A percentile compares a stretch with the other conserved stretches of the same genome.
Conservation (phyloP, 2,113 vertebrate genomes). For the Tyto alba region DNA sequence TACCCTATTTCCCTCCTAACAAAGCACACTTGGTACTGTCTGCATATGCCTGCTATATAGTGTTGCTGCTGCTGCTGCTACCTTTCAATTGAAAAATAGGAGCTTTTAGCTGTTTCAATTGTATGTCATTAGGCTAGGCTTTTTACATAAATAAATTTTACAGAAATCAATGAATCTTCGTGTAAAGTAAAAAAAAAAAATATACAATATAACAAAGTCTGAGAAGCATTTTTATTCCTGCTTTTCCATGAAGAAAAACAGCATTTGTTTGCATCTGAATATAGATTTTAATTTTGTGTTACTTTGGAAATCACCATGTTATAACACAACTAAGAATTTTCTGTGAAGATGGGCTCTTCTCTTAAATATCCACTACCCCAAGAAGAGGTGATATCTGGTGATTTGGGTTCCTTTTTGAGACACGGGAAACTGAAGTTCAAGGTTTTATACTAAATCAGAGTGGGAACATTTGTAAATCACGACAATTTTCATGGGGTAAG, state of each 20-base stretch:
- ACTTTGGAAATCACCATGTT: neutral
- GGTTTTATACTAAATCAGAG: neutral
- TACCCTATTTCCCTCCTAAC: neutral
- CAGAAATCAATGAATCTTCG: neutral
- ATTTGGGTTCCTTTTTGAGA: neutral
- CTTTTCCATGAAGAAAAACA: neutral
- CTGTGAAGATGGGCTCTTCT: neutral
- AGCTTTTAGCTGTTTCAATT: neutral
- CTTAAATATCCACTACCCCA: neutral
- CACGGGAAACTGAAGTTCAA: neutral
- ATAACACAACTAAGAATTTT: neutral
- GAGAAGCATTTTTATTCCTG: neutral
- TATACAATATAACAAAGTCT: neutral
- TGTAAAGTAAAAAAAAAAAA: neutral
- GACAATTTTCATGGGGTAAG: neutral
- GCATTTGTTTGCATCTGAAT: rapidly evolving
- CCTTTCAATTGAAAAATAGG: neutral
- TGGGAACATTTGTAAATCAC: neutral
- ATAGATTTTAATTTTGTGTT: neutral
- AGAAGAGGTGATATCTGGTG: neutral
- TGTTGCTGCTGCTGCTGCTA: neutral
- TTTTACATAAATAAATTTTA: neutral
- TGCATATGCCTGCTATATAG: rapidly evolving
- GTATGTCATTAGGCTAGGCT: neutral
- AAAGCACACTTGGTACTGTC: neutral